Conservation (phyloP, 2,888 invertebrate species). For the Priocnemis perturbator region DNA sequence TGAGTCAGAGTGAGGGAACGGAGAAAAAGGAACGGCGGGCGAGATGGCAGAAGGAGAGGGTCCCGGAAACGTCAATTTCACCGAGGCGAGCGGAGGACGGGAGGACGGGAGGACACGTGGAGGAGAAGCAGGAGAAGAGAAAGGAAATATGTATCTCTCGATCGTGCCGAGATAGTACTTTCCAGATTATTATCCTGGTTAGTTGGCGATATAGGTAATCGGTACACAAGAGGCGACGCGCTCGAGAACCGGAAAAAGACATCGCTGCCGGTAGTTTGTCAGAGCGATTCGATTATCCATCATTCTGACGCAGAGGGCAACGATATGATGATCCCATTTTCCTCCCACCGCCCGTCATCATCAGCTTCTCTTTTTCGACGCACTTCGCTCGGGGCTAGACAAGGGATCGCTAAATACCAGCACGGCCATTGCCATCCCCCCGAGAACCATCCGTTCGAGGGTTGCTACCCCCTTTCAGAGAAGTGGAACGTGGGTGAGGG, state of each 20-base stretch:
- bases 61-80: slow-evolving; percentile 65
- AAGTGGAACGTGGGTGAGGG: slow-evolving; percentile 49
- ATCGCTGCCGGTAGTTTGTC: not conserved
- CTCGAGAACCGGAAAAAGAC: not conserved
- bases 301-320: no score
- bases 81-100: slow-evolving; percentile 38
- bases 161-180: not conserved
- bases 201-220: slow-evolving; percentile 26
- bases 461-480: slow-evolving; percentile 56
- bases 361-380: not conserved
- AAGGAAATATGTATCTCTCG: slow-evolving; percentile 38
- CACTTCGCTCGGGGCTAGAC: slow-evolving; percentile 12
- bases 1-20: slow-evolving; percentile 25
- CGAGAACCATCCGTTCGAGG: slow-evolving; percentile 55
- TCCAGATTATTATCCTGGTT: slow-evolving; percentile 8
- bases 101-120: slow-evolving; percentile 49
- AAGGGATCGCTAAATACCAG: slow-evolving; percentile 47
- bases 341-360: no score
- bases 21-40: slow-evolving; percentile 22
- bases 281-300: no score
- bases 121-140: slow-evolving; percentile 53
- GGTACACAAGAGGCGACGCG: slow-evolving; percentile 32
- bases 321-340: no score
- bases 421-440: slow-evolving; percentile 26
- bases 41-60: slow-evolving; percentile 34